Percentiles rank a stretch among this genome's conserved stretches.
Conservation (phyloP, 2,113 vertebrate species). For the Psilopsiagon aurifrons region DNA sequence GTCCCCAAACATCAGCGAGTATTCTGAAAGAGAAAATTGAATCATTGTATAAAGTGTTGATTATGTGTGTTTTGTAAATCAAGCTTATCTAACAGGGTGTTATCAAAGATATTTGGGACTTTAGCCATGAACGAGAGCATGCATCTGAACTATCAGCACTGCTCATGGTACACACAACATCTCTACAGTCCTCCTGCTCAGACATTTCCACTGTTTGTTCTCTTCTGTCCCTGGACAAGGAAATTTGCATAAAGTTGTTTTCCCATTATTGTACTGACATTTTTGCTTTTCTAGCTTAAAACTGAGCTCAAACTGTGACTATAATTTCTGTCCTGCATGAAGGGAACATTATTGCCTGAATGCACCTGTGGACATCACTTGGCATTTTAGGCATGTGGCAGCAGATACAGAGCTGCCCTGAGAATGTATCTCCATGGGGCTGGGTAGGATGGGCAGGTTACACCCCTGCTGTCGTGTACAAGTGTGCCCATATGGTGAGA, state of each 20-base stretch:
- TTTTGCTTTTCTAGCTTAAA: background rate
- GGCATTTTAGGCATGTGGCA: background rate
- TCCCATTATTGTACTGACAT: background rate
- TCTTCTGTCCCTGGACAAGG: background rate
- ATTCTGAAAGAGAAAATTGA: background rate
- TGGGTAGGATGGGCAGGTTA: background rate
- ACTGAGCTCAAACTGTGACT: background rate
- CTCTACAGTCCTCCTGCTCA: background rate
- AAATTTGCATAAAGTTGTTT: background rate
- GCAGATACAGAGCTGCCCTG: background rate
- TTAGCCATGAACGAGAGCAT: background rate
- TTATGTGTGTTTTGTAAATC: background rate
- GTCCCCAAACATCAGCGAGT: fast-evolving
- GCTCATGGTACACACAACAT: background rate
- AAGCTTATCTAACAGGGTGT: background rate
- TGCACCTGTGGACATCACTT: background rate
- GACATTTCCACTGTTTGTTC: background rate
- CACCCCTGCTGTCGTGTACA: fast-evolving
- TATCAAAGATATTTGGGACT: background rate
- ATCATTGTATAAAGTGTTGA: background rate
- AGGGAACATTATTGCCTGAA: background rate
- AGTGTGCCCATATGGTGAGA: fast-evolving
- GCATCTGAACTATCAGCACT: background rate
- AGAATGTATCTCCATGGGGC: background rate
- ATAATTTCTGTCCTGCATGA: background rate